Evolutionary conservation across 2,888 invertebrate species (phyloP).

Genomic region (Erebia epiphron): DNA sequence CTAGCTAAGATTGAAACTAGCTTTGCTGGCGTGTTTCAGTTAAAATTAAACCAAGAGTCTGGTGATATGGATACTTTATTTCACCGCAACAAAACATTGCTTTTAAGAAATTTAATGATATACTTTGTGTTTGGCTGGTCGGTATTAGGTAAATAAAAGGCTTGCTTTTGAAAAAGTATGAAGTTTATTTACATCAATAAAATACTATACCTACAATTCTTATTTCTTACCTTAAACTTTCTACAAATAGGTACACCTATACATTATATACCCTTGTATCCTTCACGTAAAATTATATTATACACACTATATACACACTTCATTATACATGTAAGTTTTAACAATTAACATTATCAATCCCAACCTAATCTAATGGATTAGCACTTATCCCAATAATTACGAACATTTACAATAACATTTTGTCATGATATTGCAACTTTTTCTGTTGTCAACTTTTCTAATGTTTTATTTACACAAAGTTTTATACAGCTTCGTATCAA

Average conservation of each 20-base stretch:
- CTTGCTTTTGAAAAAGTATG: not conserved
- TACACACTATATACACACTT: no score
- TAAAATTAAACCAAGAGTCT: no score
- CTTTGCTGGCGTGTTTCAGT: no score
- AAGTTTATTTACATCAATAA: conserved; percentile 7
- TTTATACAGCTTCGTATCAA: no score
- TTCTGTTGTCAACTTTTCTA: not conserved
- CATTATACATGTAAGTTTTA: no score
- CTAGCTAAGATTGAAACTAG: no score
- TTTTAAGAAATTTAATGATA: no score
- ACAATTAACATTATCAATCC: not conserved
- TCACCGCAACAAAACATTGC: no score
- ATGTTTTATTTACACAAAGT: no score
- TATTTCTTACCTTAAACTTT: not conserved
- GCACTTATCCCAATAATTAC: not conserved
- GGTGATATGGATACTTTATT: no score
- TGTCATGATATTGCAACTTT: not conserved
- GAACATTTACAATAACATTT: not conserved
- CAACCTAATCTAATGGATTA: not conserved
- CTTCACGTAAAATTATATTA: no score
- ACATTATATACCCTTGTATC: not conserved
- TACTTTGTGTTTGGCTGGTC: no score
- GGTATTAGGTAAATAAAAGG: not conserved
- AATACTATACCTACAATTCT: not conserved
- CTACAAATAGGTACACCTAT: not conserved